Base-by-base conservation (phyloP, 2,113 vertebrate species). In the Pachyramphus minor region DNA sequence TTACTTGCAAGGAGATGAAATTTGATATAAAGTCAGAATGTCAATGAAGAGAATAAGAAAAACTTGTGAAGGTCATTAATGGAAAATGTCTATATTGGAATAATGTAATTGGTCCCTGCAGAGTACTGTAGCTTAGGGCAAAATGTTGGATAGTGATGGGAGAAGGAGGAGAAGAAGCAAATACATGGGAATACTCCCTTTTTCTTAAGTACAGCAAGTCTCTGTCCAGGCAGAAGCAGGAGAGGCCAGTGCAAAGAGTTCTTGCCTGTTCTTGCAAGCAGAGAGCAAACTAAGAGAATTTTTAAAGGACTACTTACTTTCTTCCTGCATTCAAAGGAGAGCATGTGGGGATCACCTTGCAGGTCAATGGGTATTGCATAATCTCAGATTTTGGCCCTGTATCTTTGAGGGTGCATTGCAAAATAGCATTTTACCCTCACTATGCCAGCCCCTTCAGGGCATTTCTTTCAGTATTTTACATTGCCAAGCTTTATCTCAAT, bases 91-190 rank as follows among this genome's bases (percentile, higher is more conserved):
- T 96, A 93, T 94, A 96, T 96, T 98, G 94, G 93, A 96, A 97
- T 97, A 96, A 95, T 27, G 74, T 97, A 96, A 97, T 96, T 94
- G 94, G 93, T 96, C 95, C 95, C 97, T 53, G 66, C 84, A 97
- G 97, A 96, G 90, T 75, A 84, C 66, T 76, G 23, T 50, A 96
- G 77, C 91, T 94, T 95, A 96, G 87, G 87, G 83, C 33, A 94
- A 93, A 83, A 74, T n/a, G 42, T 87, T 86, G 84, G 86, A 81
- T 79, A 86, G 84, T 56, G 87, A 76, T 77, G n/a, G n/a, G n/a
- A n/a, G 87, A 96, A 93, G n/a, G 66, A 77, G 62, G 21, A 93
- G 45, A 82, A 87, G 55, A 79, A 90, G 63, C 0, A 7, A 73
- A 75, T 15, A 42, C n/a, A 25, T 12, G 30, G 21, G 63, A 86